Evolutionary conservation across 2,888 invertebrate genomes (phyloP).

Genomic region (Eristalinus sepulchralis): DNA sequence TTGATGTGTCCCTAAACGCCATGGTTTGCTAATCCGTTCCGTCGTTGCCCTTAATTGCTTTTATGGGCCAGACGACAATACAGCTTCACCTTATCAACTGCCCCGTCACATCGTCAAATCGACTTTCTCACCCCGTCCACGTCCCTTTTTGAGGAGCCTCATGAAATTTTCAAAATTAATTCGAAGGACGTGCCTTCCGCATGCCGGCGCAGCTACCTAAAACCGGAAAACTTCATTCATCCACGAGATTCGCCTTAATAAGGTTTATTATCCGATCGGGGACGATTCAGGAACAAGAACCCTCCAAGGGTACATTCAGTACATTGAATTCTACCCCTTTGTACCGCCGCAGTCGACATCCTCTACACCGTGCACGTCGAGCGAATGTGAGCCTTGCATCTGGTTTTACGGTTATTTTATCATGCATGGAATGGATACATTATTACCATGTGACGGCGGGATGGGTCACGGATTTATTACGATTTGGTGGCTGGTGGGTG

Average conservation of each 20-base stretch:
- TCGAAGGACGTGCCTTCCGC: conserved; percentile 10
- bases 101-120: not conserved
- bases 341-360: not conserved
- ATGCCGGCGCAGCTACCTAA: not conserved
- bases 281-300: not conserved
- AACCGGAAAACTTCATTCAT: not conserved
- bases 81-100: not conserved
- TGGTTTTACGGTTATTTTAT: conserved; percentile 47
- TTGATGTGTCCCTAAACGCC: not conserved
- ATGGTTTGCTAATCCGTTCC: not conserved
- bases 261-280: conserved; percentile 16
- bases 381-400: not conserved
- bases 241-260: conserved; percentile 6
- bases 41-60: not conserved
- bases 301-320: not conserved
- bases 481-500: not conserved
- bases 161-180: conserved; percentile 16
- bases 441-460: conserved; percentile 40
- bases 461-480: conserved; percentile 30
- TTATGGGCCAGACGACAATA: not conserved
- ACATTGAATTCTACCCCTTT: not conserved
- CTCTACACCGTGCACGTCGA: not conserved
- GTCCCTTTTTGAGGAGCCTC: not conserved
- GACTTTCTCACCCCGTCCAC: not conserved
- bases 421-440: conserved; percentile 30